Evolutionary conservation across 1,140 invertebrate species (phyloP), one percentile per base, ranked within the genome.

Genomic region (Cotesia glomerata): DNA sequence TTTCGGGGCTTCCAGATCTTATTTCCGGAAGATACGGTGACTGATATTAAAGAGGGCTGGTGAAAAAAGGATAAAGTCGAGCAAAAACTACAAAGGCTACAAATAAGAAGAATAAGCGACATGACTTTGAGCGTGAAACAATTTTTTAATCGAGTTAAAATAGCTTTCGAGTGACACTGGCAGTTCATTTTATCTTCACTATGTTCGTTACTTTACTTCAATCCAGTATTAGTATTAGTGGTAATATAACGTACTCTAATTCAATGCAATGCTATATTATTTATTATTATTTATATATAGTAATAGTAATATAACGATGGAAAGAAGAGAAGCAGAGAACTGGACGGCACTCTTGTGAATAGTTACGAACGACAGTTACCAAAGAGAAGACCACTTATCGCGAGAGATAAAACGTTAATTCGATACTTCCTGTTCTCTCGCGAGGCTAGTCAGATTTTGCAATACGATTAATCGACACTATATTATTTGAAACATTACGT

Each of bases 331-430:
- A 26, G 26, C 26, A 26, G 26, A 26, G 64, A 18, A 66, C 45
- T 66, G 18, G 39, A 45, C 39, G 39, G 39, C 39, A 45, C 39
- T 45, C 39, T 45, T 45, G 26, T 26, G 39, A 45, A 45, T 45
- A 45, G 39, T 45, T 45, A 45, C 56, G 4, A 58, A 58, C 56
- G 18, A 58, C 56, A 16, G 56, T 18, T 4, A 26, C 16, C 56
- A 58, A 73, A 70, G 69, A 75, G 71, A 75, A 73, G 63, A 69
- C 71, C 56, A 54, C 75, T 74, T 70, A 54, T 59, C 69, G 71
- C 61, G 49, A 54, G 67, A 76, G 79, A 81, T 81, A 76, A 76
- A 45, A 71, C 71, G 76, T 81, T 81, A 81, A 82, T 83, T 82
- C 75, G 76, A 82, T 82, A 82, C 80, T 80, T 83, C 81, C 81